Base-by-base conservation (phyloP, 1,140 invertebrate genomes). In the Liolophura sinensis region DNA sequence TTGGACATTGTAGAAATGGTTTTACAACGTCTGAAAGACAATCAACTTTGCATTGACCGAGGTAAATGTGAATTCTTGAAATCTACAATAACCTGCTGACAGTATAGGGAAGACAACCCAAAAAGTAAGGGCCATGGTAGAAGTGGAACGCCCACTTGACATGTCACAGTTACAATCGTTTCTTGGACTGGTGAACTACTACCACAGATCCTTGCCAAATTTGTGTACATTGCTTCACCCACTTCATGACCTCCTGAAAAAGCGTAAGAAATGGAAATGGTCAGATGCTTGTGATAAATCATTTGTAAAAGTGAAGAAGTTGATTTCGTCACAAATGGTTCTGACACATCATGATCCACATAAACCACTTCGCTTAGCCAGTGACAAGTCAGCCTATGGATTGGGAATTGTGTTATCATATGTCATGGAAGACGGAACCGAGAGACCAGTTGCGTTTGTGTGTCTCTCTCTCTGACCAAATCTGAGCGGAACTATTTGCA, bases 401-500 rank as follows among this genome's bases (percentile, higher is more conserved):
- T 70, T 89, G 4, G 85, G 86, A 0, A 82, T 80, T 1, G 79
- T 87, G 6, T 65, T 89, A 0, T 78, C 79, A 4, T 87, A 89
- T 64, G 67, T 58, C 1, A 70, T 79, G 22, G 18, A 68, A 20
- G 77, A 85, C 70, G 79, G 76, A 18, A 31, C 55, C 22, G 82
- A 86, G 70, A 68, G 68, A 68, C 84, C 85, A 7, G 79, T 88
- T 40, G 80, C 80, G 6, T 87, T 84, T 75, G 79, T 79, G n/a
- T n/a, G 16, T 87, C 83, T 1, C 57, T 84, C 65, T 78, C 76
- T 1, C 62, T 88, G 18, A 76, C 73, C 15, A 50, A 64, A 31
- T 72, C 85, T 49, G 85, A 89, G 73, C 71, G 74, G 69, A 85
- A 86, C 15, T 89, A 89, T 50, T 1, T 83, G 22, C 73, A 88